Conservation (phyloP, 35 echinoderm and acorn worm genomes). For the Ptychodera flava region DNA sequence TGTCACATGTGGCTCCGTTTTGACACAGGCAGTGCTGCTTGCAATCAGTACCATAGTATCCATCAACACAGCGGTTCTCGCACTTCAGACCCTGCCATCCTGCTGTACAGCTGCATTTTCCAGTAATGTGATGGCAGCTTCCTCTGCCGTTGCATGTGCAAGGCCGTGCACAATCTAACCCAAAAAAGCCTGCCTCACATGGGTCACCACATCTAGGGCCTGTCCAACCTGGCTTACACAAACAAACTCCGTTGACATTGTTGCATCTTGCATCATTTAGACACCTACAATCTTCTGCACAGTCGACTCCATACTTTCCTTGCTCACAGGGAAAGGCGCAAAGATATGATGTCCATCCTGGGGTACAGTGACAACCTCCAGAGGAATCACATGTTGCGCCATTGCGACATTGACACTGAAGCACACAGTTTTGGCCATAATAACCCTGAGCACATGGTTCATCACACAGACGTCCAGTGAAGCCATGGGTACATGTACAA, state of each 20-base stretch:
- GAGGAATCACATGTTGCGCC: constrained; percentile 54
- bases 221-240: constrained; percentile 40
- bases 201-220: constrained; percentile 26
- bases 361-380: constrained; percentile 49
- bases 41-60: constrained; percentile 57
- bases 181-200: constrained; percentile 45
- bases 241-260: constrained; percentile 38
- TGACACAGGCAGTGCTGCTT: constrained; percentile 48
- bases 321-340: constrained; percentile 36
- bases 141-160: constrained; percentile 55
- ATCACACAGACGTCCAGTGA: constrained; percentile 49
- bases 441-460: constrained; percentile 41
- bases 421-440: constrained; percentile 54
- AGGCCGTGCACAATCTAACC: constrained; percentile 29
- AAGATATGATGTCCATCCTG: constrained; percentile 11
- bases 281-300: constrained; percentile 51
- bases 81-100: constrained; percentile 56
- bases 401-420: constrained; percentile 67
- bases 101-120: constrained; percentile 45
- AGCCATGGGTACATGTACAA: constrained; percentile 63
- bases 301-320: constrained; percentile 35
- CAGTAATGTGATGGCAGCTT: constrained; percentile 60
- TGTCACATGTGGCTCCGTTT: constrained; percentile 62
- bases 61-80: constrained; percentile 41
- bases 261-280: constrained; percentile 46